A percentile compares a stretch with the other conserved stretches of the same genome.
Conservation (phyloP, 1,140 invertebrate species). For the Megalonaias nervosa region DNA sequence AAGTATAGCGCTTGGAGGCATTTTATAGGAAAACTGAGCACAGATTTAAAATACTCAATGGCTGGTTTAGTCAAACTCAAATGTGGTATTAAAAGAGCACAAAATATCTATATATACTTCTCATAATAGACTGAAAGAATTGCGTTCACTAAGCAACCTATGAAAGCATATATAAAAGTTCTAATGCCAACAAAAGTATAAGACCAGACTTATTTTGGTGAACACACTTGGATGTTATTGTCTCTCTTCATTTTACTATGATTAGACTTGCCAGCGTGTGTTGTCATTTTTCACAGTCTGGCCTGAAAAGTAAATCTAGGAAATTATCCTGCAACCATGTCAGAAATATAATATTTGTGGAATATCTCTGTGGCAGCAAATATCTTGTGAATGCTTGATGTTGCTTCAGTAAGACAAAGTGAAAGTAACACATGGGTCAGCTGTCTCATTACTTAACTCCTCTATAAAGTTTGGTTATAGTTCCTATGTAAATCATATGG, state of each 20-base stretch:
- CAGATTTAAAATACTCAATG: neutral
- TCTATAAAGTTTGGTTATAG: too few species aligned
- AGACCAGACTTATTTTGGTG: slow-evolving; percentile 66
- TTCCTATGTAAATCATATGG: too few species aligned
- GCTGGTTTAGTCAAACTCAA: neutral
- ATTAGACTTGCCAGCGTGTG: slow-evolving; percentile 70
- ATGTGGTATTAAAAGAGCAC: neutral
- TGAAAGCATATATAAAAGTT: neutral
- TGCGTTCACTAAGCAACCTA: neutral
- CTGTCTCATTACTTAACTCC: too few species aligned
- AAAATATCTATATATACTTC: neutral
- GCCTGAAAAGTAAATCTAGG: slow-evolving; percentile 57
- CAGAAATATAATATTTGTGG: too few species aligned
- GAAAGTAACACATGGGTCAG: too few species aligned
- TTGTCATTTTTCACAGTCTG: slow-evolving; percentile 69
- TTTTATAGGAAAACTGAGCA: neutral
- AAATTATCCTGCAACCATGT: neutral
- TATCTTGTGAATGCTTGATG: too few species aligned
- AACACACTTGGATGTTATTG: slow-evolving; percentile 69
- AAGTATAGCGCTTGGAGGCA: too few species aligned
- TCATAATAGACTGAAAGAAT: neutral
- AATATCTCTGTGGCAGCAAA: too few species aligned
- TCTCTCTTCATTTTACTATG: slow-evolving; percentile 70
- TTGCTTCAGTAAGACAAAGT: too few species aligned
- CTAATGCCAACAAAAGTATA: slow-evolving; percentile 1